Base-by-base conservation (phyloP, 2,888 invertebrate genomes). In the Carpatolechia fugitivella region DNA sequence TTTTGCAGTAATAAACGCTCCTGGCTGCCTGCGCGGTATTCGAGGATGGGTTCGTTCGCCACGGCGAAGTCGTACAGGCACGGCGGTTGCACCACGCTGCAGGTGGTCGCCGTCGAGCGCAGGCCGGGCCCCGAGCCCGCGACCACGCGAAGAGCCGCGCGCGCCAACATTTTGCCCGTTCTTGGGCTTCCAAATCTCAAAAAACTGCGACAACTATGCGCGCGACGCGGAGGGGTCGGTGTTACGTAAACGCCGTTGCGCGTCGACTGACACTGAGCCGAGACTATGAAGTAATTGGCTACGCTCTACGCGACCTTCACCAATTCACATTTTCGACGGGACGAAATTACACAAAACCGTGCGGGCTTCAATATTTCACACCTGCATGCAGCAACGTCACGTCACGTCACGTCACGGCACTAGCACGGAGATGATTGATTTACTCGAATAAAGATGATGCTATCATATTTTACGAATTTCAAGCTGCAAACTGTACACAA, bases 11-110 rank as follows among this genome's bases (percentile, higher is more conserved):
- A 94, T 51, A 87, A 80, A 56, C 98, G 92, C 83, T 99, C 99
- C 54, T 91, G 82, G 60, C 97, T 97, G 48, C 96, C 96, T 60
- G 95, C 94, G 60, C 93, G 91, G 84, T 99, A 99, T n/a, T 85
- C 86, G 16, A 95, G 85, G 40, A 97, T 80, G 0, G 97, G 97
- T 79, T 97, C 97, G 86, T 97, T 97, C 74, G 91, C 85, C 7
- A 96, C 91, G 4, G 84, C 80, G 70, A 94, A 94, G 60, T 96
- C 95, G 24, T 92, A 86, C 13, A 96, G 78, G 63, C 92, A 92
- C 33, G 92, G 82, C 50, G 93, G 87, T 35, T 93, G 92, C 11
- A 96, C 93, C 41, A 96, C 91, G 55, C 93, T 93, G 51, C 92
- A 91, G 52, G 76, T 55, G 68, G 84, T 63, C 79, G 88, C 66